Conservation (phyloP, 2,888 invertebrate genomes). For the Pammene aurita region DNA sequence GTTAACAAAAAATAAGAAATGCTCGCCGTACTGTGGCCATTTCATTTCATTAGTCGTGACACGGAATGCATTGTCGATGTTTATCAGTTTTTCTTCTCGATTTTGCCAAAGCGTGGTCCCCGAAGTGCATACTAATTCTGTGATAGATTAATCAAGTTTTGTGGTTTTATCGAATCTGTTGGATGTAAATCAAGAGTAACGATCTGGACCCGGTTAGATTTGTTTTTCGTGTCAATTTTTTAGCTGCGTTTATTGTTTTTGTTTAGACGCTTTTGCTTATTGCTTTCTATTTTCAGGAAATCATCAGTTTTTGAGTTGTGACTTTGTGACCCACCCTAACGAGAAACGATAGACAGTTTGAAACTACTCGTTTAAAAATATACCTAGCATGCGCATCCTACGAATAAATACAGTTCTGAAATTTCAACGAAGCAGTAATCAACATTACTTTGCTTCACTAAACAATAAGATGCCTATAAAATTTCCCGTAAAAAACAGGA, state of each 20-base stretch:
- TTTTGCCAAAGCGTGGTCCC: constrained; percentile 38
- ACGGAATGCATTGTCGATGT: constrained; percentile 41
- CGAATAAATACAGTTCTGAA: background rate
- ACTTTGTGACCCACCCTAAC: too few relatives aligned
- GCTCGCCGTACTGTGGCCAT: constrained; percentile 31
- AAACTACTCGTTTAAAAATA: too few relatives aligned
- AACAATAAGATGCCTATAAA: constrained; percentile 22
- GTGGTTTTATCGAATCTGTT: constrained; percentile 31
- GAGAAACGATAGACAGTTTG: too few relatives aligned
- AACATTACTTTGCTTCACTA: constrained; percentile 22
- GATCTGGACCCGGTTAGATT: constrained; percentile 16
- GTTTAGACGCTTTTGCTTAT: constrained; percentile 8
- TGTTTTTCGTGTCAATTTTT: constrained; percentile 20
- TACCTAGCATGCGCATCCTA: background rate
- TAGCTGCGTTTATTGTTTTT: constrained; percentile 16
- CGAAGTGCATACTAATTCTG: constrained; percentile 40
- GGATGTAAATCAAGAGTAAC: constrained; percentile 35
- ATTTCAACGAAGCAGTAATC: constrained; percentile 11
- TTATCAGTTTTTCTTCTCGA: constrained; percentile 42
- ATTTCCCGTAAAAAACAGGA: constrained; percentile 52
- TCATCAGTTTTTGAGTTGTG: background rate
- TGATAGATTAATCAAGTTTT: constrained; percentile 38
- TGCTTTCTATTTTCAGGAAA: background rate
- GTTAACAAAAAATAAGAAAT: constrained; percentile 42
- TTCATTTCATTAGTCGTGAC: constrained; percentile 44